A percentile compares a stretch with the other conserved stretches of the same genome.
Conservation (phyloP, 2,888 invertebrate species). For the Selenia dentaria region DNA sequence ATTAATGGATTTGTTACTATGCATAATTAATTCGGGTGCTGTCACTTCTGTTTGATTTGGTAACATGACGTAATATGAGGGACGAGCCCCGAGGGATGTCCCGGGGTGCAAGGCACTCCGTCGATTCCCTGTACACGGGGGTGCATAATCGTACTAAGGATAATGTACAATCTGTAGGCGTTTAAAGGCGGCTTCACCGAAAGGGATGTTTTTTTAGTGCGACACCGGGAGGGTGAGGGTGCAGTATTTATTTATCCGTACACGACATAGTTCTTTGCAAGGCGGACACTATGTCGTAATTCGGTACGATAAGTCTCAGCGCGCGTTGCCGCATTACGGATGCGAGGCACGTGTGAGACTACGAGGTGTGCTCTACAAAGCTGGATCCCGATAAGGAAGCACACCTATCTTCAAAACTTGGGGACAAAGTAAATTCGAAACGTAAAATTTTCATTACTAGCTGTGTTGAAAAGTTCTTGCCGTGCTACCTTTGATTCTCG, state of each 20-base stretch:
- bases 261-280: conserved; percentile 74
- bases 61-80: conserved; percentile 81
- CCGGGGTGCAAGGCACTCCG: conserved; percentile 73
- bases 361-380: conserved; percentile 62
- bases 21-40: conserved; percentile 34
- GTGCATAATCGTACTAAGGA: conserved; percentile 85
- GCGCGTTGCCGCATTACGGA: conserved; percentile 62
- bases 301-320: conserved; percentile 57
- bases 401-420: conserved; percentile 61
- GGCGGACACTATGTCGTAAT: conserved; percentile 72
- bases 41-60: conserved; percentile 55
- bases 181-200: conserved; percentile 83
- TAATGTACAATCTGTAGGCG: conserved; percentile 85
- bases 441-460: conserved; percentile 82
- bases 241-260: conserved; percentile 83
- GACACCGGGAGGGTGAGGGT: conserved; percentile 82
- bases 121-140: conserved; percentile 82
- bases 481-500: conserved; percentile 77
- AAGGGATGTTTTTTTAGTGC: conserved; percentile 84
- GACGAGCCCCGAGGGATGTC: conserved; percentile 72
- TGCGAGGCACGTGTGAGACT: conserved; percentile 69
- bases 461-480: conserved; percentile 74
- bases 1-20: conserved; percentile 28
- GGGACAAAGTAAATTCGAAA: conserved; percentile 74
- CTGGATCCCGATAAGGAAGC: conserved; percentile 71